Evolutionary conservation across 1,140 invertebrate species (phyloP), one percentile per base, ranked within the genome.

Genomic region (Trichonephila clavipes): DNA sequence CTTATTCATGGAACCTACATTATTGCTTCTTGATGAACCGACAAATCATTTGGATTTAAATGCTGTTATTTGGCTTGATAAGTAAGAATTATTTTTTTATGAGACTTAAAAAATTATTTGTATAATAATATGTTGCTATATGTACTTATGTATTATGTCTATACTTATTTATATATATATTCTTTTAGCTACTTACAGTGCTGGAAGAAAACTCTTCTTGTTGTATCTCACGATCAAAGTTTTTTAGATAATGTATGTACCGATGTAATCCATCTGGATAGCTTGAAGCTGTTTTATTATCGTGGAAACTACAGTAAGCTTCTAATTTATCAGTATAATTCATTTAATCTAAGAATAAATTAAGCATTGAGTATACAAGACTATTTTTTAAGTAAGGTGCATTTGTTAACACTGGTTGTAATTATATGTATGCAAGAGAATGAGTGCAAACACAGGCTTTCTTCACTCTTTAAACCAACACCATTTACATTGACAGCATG

Each of bases 181-280:
- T 62, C 34, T 95, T 95, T 90, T 95, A 98, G 97, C 95, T 99
- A 99, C 96, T 96, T 99, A 21, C 98, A 99, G 97, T 97, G 97
- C 3, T 99, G 99, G 99, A 99, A 99, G 96, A 99, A 99, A 95
- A 99, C 99, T 0, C 96, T 99, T 3, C 95, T 99, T 5, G 98
- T 99, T 92, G 99, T 99, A 18, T 99, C 99, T 95, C 99, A 99
- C 97, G 99, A 99, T 96, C 99, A 99, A 96, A 99, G 98, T 95
- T 99, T 99, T 96, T 97, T 99, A 91, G 99, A 99, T 95, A 99
- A 99, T 95, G 99, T 99, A 6, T 99, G 99, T 95, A 99, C 99
- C 94, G 99, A 99, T 96, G 98, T 99, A 81, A 98, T 99, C 94
- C 99, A 99, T 96, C 96, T 99, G 89, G 99, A 99, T 95, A 97